Base-by-base conservation (phyloP, 2,888 invertebrate species). In the Callosobruchus maculatus region DNA sequence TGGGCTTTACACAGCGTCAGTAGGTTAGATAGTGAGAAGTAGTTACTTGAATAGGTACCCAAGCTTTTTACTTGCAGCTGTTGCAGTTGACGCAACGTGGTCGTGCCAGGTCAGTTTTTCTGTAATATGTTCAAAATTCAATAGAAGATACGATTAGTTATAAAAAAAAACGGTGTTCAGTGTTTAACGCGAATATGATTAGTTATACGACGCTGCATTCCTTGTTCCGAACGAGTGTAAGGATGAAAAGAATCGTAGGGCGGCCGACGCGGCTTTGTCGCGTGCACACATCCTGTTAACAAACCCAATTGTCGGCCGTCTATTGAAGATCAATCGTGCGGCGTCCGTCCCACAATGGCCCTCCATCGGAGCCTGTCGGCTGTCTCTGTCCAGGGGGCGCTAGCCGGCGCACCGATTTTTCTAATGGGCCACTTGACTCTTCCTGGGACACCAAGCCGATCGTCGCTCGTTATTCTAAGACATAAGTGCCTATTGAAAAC, bases 311-410 rank as follows among this genome's bases (percentile, higher is more conserved):
- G 5, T 18, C 70, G 72, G 70, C 71, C 70, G 22, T 20, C 72
- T 68, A 74, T 72, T 72, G 76, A 76, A 76, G 73, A 76, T 74
- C 76, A 76, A 76, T 76, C 76, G 73, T 73, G 71, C 76, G 21
- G 71, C 74, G 74, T 74, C 49, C 7, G 49, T 49, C 49, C 5
- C 9, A 49, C 49, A 49, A 49, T 49, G 49, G 49, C 49, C 49
- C 49, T 49, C 49, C 49, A 49, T 49, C 7, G 3, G 49, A 49
- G 49, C 49, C 18, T 18, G 49, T 49, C 49, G 49, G 4, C 7
- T 49, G 49, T 49, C 49, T 49, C 49, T 49, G 1, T 49, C 49
- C 49, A 49, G 49, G 49, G 49, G 49, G 49, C 49, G 49, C 49
- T 18, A 7, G 74, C 74, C 74, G 72, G 70, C 68, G 74, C 74